Conservation (phyloP, 2,797 vertebrate species). For the Pterois miles region DNA sequence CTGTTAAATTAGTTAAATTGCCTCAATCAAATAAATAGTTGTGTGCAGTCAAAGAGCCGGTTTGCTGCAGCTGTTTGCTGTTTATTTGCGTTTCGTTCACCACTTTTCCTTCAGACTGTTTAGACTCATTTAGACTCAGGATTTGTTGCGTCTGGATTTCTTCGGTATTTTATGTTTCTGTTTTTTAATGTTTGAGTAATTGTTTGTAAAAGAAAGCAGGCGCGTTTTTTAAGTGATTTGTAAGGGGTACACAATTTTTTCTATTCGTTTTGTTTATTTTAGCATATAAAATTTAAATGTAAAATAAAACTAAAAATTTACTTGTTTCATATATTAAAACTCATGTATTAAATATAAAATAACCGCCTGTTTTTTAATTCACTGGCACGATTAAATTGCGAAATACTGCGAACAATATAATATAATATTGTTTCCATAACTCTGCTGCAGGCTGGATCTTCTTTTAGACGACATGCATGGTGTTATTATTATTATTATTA, state of each 20-base stretch:
- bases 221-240: background rate
- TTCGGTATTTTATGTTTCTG: background rate
- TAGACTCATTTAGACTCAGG: background rate
- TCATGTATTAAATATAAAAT: background rate
- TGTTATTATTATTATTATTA: background rate
- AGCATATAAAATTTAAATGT: background rate
- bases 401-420: background rate
- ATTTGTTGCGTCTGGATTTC: constrained; percentile 11
- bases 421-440: background rate
- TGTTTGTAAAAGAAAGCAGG: background rate
- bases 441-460: background rate
- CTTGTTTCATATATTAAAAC: background rate
- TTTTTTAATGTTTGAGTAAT: background rate
- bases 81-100: constrained; percentile 37
- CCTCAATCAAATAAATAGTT: background rate
- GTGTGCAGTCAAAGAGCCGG: background rate
- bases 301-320: background rate
- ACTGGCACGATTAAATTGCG: background rate
- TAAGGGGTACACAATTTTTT: background rate
- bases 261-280: constrained; percentile 10
- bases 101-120: constrained; percentile 9
- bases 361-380: background rate
- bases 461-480: background rate
- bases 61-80: constrained; percentile 23
- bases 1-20: background rate